phyloP scores from a whole-genome alignment of 2,113 vertebrate species.

The Neodon shergylaensis region DNA sequence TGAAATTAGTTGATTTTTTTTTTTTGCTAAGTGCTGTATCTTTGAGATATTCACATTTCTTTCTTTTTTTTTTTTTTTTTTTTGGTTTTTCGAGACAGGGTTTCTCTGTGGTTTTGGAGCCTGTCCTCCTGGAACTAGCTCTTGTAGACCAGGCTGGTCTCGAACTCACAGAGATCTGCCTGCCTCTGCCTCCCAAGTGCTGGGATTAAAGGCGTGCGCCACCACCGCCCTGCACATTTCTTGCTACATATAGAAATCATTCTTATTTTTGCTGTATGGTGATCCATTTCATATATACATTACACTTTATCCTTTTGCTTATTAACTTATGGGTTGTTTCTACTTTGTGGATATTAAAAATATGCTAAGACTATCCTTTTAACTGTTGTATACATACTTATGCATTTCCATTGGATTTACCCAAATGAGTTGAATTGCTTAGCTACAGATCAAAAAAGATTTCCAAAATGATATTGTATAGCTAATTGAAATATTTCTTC shows the following conservation, averaged over 20 bases:
- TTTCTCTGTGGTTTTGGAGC: too few relatives aligned
- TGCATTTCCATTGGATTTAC: slow-evolving; percentile 39
- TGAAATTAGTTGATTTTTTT: neutral
- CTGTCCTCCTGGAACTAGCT: too few relatives aligned
- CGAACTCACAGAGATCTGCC: too few relatives aligned
- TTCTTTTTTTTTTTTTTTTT: too few relatives aligned
- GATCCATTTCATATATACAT: neutral
- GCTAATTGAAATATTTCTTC: neutral
- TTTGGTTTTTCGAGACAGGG: too few relatives aligned
- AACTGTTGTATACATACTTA: neutral
- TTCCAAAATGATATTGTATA: neutral
- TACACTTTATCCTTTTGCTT: neutral
- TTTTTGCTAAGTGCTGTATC: neutral
- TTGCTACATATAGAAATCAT: neutral
- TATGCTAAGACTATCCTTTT: slow-evolving; percentile 21
- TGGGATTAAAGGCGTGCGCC: too few relatives aligned
- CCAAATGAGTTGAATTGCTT: neutral
- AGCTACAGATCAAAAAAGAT: slow-evolving; percentile 9
- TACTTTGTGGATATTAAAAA: slow-evolving; percentile 26
- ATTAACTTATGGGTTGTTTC: neutral
- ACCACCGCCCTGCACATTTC: too few relatives aligned
- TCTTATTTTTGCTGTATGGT: neutral
- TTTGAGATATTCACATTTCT: neutral
- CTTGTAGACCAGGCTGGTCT: too few relatives aligned
- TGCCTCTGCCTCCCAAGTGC: too few relatives aligned